Percentiles rank a stretch among this genome's conserved stretches.
phyloP scores from a whole-genome alignment of 2,797 vertebrate species.

The Erpetoichthys calabaricus region DNA sequence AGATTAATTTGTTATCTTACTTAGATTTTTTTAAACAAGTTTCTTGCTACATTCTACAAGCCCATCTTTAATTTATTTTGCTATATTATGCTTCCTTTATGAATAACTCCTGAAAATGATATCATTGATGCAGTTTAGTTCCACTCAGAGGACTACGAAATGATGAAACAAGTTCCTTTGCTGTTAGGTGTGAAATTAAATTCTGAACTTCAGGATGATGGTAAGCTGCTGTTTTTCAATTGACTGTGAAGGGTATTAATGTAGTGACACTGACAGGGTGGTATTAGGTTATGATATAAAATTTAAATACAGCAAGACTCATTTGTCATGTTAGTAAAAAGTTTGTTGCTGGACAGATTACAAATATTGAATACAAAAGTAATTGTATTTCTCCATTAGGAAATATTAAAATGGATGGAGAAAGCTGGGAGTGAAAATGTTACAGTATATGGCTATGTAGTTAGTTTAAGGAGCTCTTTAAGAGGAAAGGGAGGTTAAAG shows the following conservation, averaged over 20 bases:
- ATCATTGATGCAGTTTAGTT: neutral
- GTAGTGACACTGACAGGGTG: neutral
- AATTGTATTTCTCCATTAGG: no score
- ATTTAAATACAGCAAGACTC: neutral
- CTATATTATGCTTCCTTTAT: neutral
- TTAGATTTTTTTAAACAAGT: no score
- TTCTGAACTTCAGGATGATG: neutral
- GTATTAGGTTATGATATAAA: conserved; percentile 1
- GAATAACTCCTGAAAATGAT: neutral
- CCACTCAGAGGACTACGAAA: neutral
- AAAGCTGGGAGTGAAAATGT: no score
- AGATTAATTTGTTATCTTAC: no score
- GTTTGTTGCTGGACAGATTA: no score
- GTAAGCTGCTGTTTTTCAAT: no score
- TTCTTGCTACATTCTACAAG: no score
- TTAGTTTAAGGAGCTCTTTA: no score
- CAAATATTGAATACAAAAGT: no score
- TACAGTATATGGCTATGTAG: no score
- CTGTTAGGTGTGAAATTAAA: neutral
- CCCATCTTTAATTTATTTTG: neutral
- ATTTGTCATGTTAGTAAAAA: neutral
- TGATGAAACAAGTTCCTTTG: neutral
- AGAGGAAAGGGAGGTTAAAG: no score
- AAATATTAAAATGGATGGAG: no score
- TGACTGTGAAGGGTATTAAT: neutral